Evolutionary conservation across 2,113 vertebrate species (phyloP).

Genomic region (Platycercus adscitus): DNA sequence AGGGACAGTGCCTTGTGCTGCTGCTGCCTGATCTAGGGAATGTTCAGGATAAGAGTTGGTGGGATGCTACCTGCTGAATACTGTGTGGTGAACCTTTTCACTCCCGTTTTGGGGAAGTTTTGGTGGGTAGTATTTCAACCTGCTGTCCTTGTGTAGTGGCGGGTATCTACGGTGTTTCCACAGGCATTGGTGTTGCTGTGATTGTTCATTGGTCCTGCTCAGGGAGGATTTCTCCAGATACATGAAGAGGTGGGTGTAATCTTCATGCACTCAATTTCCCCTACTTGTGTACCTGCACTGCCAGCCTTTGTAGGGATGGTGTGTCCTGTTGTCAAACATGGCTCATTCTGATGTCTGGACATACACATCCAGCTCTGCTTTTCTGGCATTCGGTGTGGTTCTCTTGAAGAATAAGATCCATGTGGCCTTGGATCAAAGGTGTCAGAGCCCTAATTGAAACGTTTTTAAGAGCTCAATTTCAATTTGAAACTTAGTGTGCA

Average conservation of each 20-base stretch:
- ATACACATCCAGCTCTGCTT: neutral
- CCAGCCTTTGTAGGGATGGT: neutral
- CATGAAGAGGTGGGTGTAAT: neutral
- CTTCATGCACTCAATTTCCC: neutral
- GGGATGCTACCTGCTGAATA: neutral
- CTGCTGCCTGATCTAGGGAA: neutral
- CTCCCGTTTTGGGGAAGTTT: neutral
- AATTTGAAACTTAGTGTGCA: neutral
- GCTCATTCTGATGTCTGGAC: fast-evolving
- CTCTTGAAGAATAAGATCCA: neutral
- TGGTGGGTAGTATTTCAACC: neutral
- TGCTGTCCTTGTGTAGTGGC: neutral
- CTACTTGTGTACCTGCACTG: neutral
- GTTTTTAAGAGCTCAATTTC: neutral
- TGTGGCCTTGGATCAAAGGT: neutral
- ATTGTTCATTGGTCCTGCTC: neutral
- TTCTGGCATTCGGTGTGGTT: neutral
- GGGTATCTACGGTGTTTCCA: fast-evolving
- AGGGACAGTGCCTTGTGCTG: neutral
- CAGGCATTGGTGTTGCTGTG: neutral
- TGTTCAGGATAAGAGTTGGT: neutral
- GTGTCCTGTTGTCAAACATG: neutral
- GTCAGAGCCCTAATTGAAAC: neutral
- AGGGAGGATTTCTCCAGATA: neutral
- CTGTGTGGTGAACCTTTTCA: neutral